phyloP scores from a whole-genome alignment of 1,140 invertebrate genomes.

The Eciton burchellii region DNA sequence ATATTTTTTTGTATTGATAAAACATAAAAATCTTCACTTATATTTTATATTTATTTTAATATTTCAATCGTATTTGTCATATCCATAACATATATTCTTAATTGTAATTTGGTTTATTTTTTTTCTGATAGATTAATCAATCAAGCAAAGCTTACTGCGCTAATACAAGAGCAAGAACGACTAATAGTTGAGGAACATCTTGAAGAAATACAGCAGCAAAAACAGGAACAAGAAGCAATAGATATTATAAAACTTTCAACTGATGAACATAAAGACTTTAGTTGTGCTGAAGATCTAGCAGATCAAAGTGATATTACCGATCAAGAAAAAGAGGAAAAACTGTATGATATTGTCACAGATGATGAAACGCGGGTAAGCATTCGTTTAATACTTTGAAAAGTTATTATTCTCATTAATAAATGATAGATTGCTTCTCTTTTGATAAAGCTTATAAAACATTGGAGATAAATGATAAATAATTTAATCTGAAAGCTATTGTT shows the following conservation, averaged over 20 bases:
- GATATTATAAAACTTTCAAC: constrained; percentile 48
- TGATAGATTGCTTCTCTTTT: neutral
- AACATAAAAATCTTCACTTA: too few relatives aligned
- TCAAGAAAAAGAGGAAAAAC: constrained; percentile 80
- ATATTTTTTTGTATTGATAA: too few relatives aligned
- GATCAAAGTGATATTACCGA: constrained; percentile 65
- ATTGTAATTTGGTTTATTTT: neutral
- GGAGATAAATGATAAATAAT: too few relatives aligned
- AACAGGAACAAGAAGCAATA: constrained; percentile 79
- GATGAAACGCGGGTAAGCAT: constrained; percentile 78
- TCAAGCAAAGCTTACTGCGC: constrained; percentile 69
- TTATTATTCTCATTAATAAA: neutral
- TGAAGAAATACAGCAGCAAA: constrained; percentile 73
- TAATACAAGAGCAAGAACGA: constrained; percentile 75
- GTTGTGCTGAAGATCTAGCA: constrained; percentile 62
- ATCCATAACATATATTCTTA: neutral
- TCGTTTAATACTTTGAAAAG: neutral
- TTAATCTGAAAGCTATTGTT: too few relatives aligned
- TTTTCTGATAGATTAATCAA: constrained; percentile 30
- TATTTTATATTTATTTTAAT: constrained; percentile 7
- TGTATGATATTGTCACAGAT: constrained; percentile 75
- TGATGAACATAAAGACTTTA: constrained; percentile 60
- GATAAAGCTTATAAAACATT: neutral
- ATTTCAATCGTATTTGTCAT: neutral
- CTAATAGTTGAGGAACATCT: constrained; percentile 72